These are phyloP conservation scores for Crossoptilon crossoptilon DNA, from an alignment of 2,797 vertebrate genomes.

Conservation along the genomic window DNA sequence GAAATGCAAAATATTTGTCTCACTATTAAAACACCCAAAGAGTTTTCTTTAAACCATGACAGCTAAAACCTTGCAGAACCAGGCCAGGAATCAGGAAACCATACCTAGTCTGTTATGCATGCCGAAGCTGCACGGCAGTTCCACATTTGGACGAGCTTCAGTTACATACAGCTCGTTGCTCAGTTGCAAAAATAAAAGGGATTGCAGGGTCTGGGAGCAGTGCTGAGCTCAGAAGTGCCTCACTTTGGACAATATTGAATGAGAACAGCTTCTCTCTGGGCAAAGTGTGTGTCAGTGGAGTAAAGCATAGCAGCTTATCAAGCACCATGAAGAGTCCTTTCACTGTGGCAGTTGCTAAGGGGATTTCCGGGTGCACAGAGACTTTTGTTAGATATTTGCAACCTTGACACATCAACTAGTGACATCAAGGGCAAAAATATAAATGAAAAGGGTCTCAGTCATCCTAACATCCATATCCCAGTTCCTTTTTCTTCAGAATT, in stretches of 20 bases:
- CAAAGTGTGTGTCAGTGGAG: neutral
- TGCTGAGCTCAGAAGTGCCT: neutral
- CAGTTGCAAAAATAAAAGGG: neutral
- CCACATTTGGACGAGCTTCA: rapidly evolving
- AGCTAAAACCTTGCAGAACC: neutral
- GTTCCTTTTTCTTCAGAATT: slow-evolving; percentile 20
- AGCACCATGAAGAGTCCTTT: neutral
- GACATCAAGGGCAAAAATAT: neutral
- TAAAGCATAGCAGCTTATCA: neutral
- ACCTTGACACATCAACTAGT: neutral
- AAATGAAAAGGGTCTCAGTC: neutral
- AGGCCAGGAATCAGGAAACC: neutral
- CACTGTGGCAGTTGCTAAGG: rapidly evolving
- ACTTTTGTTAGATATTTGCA: neutral
- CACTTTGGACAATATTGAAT: neutral
- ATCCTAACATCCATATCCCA: neutral
- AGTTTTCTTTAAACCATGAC: neutral
- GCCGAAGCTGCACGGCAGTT: neutral
- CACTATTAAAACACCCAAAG: neutral
- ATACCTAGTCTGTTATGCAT: neutral
- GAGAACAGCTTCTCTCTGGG: neutral
- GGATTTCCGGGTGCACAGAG: neutral
- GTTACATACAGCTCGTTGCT: neutral
- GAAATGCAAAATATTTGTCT: neutral
- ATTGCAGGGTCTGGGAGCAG: neutral